Percentiles rank a stretch among this genome's conserved stretches.
phyloP scores from a whole-genome alignment of 2,113 vertebrate genomes.

The Anolis sagrei region DNA sequence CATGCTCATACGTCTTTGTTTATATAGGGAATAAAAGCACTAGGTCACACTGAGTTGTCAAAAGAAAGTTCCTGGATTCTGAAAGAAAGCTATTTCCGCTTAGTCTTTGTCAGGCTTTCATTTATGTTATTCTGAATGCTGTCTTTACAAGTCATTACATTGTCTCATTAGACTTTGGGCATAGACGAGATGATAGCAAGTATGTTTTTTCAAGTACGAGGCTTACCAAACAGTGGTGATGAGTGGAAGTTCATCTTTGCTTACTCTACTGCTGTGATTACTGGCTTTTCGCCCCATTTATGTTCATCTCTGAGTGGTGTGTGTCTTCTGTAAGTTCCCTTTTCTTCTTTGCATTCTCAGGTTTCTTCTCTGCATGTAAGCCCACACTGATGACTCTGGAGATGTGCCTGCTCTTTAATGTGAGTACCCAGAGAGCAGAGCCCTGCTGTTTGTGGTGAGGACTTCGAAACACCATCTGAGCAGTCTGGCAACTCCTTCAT shows the following conservation, averaged over 20 bases:
- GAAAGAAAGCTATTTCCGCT: neutral
- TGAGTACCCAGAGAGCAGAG: constrained; percentile 78
- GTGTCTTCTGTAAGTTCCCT: constrained; percentile 62
- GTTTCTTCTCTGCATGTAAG: constrained; percentile 61
- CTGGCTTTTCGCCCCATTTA: constrained; percentile 48
- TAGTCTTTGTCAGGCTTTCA: neutral
- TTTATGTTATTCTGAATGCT: neutral
- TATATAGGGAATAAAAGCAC: neutral
- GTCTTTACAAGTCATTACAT: neutral
- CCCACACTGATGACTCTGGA: constrained; percentile 61
- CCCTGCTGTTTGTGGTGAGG: constrained; percentile 77
- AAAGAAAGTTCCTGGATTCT: neutral
- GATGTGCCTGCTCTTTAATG: constrained; percentile 79
- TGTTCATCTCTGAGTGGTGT: constrained; percentile 30
- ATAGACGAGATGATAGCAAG: neutral
- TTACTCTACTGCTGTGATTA: constrained; percentile 33
- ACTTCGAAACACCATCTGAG: constrained; percentile 80
- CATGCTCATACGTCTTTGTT: neutral
- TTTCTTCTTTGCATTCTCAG: constrained; percentile 70
- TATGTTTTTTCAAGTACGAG: neutral
- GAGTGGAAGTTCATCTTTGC: neutral
- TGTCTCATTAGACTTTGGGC: neutral
- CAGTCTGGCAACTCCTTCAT: constrained; percentile 74
- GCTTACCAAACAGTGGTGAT: neutral
- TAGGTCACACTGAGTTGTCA: neutral